These are phyloP conservation scores for Nyctibius bracteatus DNA, from an alignment of 2,113 vertebrate species.

Conservation along the genomic window DNA sequence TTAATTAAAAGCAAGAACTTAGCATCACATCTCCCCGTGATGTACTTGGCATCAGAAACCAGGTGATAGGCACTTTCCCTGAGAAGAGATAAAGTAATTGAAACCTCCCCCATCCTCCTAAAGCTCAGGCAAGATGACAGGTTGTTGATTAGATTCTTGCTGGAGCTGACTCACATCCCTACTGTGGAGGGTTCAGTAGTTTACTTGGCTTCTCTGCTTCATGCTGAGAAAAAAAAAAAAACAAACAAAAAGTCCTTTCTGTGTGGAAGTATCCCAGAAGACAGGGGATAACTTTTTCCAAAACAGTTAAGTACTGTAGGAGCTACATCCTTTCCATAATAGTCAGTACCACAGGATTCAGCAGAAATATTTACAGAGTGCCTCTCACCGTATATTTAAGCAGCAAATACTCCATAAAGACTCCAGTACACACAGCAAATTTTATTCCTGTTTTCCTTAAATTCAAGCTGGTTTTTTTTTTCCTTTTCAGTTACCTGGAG, in stretches of 20 bases:
- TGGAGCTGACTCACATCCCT: neutral
- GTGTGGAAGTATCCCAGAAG: neutral
- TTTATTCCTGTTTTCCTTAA: neutral
- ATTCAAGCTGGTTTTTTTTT: neutral
- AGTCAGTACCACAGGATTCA: neutral
- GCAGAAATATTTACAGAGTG: neutral
- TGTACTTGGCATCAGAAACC: neutral
- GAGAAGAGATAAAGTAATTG: neutral
- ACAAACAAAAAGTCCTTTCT: neutral
- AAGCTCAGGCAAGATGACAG: neutral
- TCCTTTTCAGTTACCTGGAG: neutral
- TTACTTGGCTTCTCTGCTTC: constrained; percentile 5
- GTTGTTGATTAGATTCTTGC: neutral
- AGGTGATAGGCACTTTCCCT: neutral
- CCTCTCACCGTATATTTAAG: neutral
- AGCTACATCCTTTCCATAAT: neutral
- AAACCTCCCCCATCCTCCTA: neutral
- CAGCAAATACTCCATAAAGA: neutral
- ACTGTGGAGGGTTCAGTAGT: neutral
- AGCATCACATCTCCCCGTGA: neutral
- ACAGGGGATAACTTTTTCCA: neutral
- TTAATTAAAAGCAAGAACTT: neutral
- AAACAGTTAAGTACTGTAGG: neutral
- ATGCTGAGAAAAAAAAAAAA: neutral
- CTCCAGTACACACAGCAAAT: neutral